phyloP scores from a whole-genome alignment of 2,113 vertebrate species.

The Microtus ochrogaster region DNA sequence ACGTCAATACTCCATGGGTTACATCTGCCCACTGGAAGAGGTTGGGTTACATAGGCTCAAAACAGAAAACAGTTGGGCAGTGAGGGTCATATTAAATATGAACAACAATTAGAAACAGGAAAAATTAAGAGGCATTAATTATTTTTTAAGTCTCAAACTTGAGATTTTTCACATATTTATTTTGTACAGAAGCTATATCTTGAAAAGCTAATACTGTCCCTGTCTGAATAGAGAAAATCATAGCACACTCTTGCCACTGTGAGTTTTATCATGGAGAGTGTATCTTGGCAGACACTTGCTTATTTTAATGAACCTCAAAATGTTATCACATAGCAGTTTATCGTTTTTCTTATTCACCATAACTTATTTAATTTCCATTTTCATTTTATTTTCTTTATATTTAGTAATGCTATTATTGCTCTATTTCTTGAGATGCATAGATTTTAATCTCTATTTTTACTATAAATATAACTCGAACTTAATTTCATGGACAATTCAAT shows the following conservation, averaged over 20 bases:
- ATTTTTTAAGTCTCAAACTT: background rate
- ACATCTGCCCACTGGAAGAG: background rate
- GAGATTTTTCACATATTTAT: background rate
- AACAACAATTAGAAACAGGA: background rate
- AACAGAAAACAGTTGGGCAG: background rate
- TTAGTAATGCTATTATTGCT: background rate
- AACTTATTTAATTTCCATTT: background rate
- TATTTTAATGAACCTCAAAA: background rate
- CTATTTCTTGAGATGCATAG: background rate
- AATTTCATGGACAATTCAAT: background rate
- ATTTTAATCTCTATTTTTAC: slow-evolving; percentile 30
- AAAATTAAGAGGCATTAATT: background rate
- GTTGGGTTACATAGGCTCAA: background rate
- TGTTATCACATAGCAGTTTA: background rate
- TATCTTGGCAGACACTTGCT: background rate
- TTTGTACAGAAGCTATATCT: background rate
- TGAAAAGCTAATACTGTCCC: background rate
- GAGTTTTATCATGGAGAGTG: background rate
- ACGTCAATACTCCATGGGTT: background rate
- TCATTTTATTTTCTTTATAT: background rate
- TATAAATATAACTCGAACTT: background rate
- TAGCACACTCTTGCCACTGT: background rate
- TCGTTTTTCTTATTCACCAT: slow-evolving; percentile 5
- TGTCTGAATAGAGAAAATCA: background rate
- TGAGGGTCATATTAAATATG: background rate